A percentile compares a stretch with the other conserved stretches of the same genome.
These are phyloP conservation scores for Agapetus fuscipes DNA, from an alignment of 2,888 invertebrate genomes.

Conservation along the genomic window DNA sequence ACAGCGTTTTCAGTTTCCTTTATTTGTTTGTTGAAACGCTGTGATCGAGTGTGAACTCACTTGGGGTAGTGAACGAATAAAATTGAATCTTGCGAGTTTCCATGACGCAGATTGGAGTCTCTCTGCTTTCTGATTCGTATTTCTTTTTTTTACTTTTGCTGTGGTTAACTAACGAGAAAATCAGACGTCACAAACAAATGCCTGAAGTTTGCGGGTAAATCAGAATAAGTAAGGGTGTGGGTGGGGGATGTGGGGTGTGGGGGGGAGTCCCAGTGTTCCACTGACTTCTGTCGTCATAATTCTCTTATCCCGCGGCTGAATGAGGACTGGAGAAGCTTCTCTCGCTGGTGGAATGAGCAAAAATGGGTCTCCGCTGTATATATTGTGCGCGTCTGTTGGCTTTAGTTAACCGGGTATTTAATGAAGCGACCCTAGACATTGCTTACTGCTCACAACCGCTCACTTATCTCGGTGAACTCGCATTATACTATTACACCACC, in stretches of 20 bases:
- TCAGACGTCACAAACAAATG: conserved; percentile 17
- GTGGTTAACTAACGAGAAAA: conserved; percentile 12
- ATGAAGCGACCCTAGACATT: conserved; percentile 11
- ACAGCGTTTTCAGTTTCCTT: no score
- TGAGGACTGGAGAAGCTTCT: conserved; percentile 1
- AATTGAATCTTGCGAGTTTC: no score
- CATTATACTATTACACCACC: no score
- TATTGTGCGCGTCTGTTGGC: conserved; percentile 3
- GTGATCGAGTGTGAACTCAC: no score
- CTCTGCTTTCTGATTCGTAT: neutral
- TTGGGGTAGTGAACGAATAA: no score
- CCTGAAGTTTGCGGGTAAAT: conserved; percentile 5
- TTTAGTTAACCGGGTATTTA: conserved; percentile 7
- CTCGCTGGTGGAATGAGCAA: conserved; percentile 2
- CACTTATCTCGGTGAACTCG: conserved; percentile 9
- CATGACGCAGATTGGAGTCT: no score
- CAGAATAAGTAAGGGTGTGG: conserved; percentile 7
- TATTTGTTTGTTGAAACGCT: no score
- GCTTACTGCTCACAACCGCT: no score
- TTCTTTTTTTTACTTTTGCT: conserved; percentile 5
- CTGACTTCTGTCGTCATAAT: conserved; percentile 10
- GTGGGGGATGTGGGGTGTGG: neutral
- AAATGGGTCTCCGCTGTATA: conserved; percentile 2
- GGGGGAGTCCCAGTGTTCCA: neutral
- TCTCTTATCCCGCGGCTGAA: conserved; percentile 7